Evolutionary conservation across 2,113 vertebrate species (phyloP).

Genomic region (Ctenomys sociabilis): DNA sequence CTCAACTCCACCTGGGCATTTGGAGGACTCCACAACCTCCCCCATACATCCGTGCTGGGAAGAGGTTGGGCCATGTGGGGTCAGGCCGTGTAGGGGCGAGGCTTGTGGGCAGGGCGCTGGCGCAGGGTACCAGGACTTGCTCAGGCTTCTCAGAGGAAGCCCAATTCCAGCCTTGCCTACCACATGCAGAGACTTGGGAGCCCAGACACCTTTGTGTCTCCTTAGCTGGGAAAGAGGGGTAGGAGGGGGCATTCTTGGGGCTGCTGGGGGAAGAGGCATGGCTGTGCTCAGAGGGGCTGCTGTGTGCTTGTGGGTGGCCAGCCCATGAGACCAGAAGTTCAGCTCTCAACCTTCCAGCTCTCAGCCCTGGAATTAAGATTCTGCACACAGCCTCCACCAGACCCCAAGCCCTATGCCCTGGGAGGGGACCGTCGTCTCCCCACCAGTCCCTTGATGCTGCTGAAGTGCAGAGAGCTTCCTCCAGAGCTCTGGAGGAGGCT

Average conservation of each 20-base stretch:
- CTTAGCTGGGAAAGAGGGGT: not conserved
- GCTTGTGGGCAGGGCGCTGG: not conserved
- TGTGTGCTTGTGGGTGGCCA: not conserved
- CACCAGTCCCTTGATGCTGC: not conserved
- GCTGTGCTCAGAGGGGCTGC: not conserved
- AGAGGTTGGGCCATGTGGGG: not conserved
- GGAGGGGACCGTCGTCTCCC: not conserved
- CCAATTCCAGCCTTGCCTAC: not conserved
- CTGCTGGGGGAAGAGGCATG: not conserved
- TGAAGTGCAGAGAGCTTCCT: not conserved
- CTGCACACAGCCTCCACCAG: not conserved
- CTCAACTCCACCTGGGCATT: not conserved
- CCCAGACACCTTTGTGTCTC: not conserved
- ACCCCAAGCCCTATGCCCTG: not conserved
- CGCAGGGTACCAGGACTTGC: not conserved
- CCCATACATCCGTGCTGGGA: not conserved
- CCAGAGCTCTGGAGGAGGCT: not conserved
- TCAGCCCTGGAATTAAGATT: not conserved
- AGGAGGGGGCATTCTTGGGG: not conserved
- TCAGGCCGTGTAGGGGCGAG: accelerated
- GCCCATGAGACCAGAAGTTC: not conserved
- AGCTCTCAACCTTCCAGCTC: not conserved
- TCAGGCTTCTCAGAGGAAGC: not conserved
- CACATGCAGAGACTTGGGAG: not conserved
- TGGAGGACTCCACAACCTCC: not conserved